A percentile compares a stretch with the other conserved stretches of the same genome.
Conservation (phyloP, 2,113 vertebrate species). For the Megaleporinus macrocephalus region DNA sequence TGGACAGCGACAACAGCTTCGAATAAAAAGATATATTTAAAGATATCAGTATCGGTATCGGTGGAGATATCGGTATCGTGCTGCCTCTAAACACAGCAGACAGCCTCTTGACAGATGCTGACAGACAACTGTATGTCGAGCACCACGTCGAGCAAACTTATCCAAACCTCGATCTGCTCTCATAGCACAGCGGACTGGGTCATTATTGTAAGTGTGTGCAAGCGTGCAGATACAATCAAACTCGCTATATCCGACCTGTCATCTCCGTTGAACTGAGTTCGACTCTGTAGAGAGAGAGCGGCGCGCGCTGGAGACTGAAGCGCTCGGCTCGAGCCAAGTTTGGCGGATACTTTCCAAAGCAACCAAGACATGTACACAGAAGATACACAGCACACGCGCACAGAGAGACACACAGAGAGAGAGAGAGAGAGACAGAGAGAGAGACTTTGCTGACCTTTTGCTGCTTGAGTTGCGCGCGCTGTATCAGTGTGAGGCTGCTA, state of each 20-base stretch:
- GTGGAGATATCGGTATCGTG: no score
- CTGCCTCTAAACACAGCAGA: no score
- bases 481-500: slow-evolving; percentile 67
- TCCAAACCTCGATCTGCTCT: neutral
- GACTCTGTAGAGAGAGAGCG: slow-evolving; percentile 44
- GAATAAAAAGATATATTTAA: no score
- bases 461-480: slow-evolving; percentile 63
- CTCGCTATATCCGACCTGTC: slow-evolving; percentile 28
- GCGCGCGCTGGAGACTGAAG: neutral
- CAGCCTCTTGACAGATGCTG: no score
- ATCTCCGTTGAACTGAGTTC: slow-evolving; percentile 45
- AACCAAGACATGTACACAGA: neutral
- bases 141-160: neutral
- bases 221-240: slow-evolving; percentile 6
- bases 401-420: slow-evolving; percentile 31
- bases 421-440: slow-evolving; percentile 54
- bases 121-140: no score
- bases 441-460: slow-evolving; percentile 77
- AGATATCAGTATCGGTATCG: no score
- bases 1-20: no score
- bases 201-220: neutral
- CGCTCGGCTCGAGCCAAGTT: neutral
- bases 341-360: neutral
- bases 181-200: neutral
- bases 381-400: neutral